Evolutionary conservation across 2,113 vertebrate species (phyloP), one percentile per base, ranked within the genome.

Genomic region (Capreolus pygargus): DNA sequence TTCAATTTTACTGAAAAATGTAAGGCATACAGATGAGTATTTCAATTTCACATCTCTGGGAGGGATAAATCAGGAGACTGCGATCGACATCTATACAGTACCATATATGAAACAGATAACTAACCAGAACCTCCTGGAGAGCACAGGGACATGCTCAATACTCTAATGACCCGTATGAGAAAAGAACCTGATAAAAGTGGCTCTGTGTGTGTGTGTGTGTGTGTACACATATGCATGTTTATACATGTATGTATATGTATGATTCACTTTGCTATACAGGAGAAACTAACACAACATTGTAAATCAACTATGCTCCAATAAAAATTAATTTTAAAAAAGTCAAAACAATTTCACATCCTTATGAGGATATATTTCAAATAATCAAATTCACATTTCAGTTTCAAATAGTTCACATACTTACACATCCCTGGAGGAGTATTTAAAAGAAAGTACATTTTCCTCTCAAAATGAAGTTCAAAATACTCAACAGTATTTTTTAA

Each of bases 401-500:
- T 97, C 30, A 93, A 97, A 84, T 78, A 97, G 64, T 88, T 97
- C 54, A 84, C 33, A 92, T 54, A 14, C 39, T 92, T 86, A 21
- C 82, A 90, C 39, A 81, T 89, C 27, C 28, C 47, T 95, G 6
- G 30, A 76, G 87, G 13, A 94, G 33, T 86, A 94, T 92, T 88
- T 92, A 91, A 45, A 47, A 86, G 70, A 91, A 97, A 55, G 79
- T 43, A 58, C 47, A 57, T 82, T 93, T 96, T 78, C 95, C 58
- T 74, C 94, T 98, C 55, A 92, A 88, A 39, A 86, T 4, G 13
- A 83, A 83, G 9, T 15, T 93, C 70, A 93, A 82, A 95, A 98
- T 55, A 89, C 30, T 98, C 52, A 97, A 83, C 57, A 84, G 25
- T 15, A 91, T 60, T 97, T 96, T 95, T 97, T 86, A 97, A 92